Percentiles rank a stretch among this genome's conserved stretches.
Evolutionary conservation across 2,113 vertebrate genomes (phyloP).

Genomic region (Apeltes quadracus): DNA sequence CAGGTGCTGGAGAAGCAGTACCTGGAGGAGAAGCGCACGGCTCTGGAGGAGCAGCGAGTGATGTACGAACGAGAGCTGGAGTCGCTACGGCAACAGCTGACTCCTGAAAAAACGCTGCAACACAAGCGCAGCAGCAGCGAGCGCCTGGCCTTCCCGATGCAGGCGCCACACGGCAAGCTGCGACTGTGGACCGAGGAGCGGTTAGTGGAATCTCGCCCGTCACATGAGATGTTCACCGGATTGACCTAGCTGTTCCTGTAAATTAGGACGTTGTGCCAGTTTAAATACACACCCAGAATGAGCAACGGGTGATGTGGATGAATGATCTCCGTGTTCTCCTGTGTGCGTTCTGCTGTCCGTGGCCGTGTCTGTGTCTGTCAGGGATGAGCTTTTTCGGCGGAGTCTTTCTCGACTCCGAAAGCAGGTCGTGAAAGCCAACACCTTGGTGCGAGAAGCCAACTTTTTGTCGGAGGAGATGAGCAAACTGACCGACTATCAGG

Average conservation of each 20-base stretch:
- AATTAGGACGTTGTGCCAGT: not conserved
- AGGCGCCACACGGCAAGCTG: conserved; percentile 87
- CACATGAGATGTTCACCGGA: not conserved
- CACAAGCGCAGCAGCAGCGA: conserved; percentile 83
- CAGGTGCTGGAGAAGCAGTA: conserved; percentile 97
- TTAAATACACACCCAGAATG: not conserved
- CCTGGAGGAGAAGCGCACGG: conserved; percentile 92
- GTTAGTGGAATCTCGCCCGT: conserved; percentile 69
- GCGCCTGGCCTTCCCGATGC: conserved; percentile 85
- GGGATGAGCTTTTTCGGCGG: conserved; percentile 95
- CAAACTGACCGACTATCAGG: conserved; percentile 95
- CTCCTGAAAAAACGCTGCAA: conserved; percentile 86
- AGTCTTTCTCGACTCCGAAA: conserved; percentile 93
- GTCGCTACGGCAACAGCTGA: conserved; percentile 92
- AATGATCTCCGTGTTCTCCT: conserved; percentile 17
- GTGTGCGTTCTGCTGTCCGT: conserved; percentile 16
- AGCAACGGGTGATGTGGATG: conserved; percentile 7
- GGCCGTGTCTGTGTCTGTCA: conserved; percentile 59
- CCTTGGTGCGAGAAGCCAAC: conserved; percentile 95
- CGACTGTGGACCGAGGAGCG: conserved; percentile 95
- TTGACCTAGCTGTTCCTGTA: not conserved
- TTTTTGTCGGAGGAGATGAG: conserved; percentile 96
- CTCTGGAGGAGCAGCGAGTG: conserved; percentile 94
- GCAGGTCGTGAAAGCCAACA: conserved; percentile 96
- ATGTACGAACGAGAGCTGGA: conserved; percentile 96